phyloP scores from a whole-genome alignment of 2,113 vertebrate genomes.

The Bucco capensis region DNA sequence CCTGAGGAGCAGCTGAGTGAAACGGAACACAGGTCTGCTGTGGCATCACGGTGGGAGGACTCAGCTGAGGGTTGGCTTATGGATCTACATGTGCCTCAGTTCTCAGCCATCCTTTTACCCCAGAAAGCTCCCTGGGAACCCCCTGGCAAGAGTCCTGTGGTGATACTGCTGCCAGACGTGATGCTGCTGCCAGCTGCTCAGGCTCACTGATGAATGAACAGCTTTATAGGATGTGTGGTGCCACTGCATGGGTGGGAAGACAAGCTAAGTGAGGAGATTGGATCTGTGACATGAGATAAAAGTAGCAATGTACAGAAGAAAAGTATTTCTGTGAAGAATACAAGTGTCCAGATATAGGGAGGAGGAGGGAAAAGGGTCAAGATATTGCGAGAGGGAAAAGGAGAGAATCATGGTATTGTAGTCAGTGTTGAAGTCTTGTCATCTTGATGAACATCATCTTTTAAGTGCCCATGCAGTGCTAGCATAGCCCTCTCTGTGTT shows the following conservation, averaged over 20 bases:
- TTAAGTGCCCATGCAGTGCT: not conserved
- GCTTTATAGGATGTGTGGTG: too few species aligned
- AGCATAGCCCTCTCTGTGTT: not conserved
- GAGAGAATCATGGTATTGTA: not conserved
- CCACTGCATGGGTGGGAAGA: accelerated
- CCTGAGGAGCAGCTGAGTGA: not conserved
- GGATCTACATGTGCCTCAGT: accelerated
- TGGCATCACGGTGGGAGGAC: not conserved
- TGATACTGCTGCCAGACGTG: not conserved
- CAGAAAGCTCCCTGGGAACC: not conserved
- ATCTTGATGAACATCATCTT: not conserved
- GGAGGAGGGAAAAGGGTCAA: not conserved
- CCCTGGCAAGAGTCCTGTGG: accelerated
- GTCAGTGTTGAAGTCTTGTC: not conserved
- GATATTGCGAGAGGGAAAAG: not conserved
- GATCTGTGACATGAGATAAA: not conserved
- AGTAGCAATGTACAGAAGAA: not conserved
- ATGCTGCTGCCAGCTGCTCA: accelerated
- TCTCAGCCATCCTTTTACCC: not conserved
- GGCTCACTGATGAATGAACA: not conserved
- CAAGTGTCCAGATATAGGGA: not conserved
- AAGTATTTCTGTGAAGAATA: not conserved
- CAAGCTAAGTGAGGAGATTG: not conserved
- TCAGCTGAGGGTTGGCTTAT: not conserved
- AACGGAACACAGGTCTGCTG: not conserved